These are phyloP conservation scores for Morphnarchus princeps DNA, from an alignment of 2,113 vertebrate genomes.

Conservation along the genomic window DNA sequence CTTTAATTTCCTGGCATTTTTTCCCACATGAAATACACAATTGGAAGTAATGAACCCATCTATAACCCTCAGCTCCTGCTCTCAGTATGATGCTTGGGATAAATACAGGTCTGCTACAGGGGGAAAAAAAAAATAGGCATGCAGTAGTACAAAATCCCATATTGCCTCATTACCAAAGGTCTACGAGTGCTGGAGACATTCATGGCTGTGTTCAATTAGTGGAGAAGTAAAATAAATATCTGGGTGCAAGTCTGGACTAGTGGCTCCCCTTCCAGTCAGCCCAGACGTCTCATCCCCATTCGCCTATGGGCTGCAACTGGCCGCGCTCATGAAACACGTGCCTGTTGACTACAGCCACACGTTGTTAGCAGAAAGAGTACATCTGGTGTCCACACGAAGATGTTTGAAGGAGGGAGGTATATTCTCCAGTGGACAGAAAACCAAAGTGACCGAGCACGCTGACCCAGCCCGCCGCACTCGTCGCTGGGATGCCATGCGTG, in stretches of 20 bases:
- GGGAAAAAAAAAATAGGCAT: background rate
- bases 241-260: background rate
- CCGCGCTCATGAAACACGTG: background rate
- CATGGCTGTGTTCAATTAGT: background rate
- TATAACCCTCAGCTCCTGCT: background rate
- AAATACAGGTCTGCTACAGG: background rate
- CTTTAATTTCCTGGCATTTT: background rate
- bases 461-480: background rate
- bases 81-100: background rate
- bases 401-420: background rate
- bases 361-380: background rate
- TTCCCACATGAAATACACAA: background rate
- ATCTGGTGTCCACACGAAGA: background rate
- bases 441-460: background rate
- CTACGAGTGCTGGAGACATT: background rate
- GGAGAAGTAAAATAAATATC: background rate
- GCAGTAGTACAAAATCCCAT: background rate
- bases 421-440: background rate
- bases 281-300: background rate
- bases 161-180: background rate
- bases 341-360: background rate
- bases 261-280: background rate
- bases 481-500: background rate
- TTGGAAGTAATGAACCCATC: background rate
- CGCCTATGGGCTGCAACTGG: background rate